Percentiles rank a stretch among this genome's conserved stretches.
Evolutionary conservation across 2,797 vertebrate genomes (phyloP).

Genomic region (Tamandua tetradactyla): DNA sequence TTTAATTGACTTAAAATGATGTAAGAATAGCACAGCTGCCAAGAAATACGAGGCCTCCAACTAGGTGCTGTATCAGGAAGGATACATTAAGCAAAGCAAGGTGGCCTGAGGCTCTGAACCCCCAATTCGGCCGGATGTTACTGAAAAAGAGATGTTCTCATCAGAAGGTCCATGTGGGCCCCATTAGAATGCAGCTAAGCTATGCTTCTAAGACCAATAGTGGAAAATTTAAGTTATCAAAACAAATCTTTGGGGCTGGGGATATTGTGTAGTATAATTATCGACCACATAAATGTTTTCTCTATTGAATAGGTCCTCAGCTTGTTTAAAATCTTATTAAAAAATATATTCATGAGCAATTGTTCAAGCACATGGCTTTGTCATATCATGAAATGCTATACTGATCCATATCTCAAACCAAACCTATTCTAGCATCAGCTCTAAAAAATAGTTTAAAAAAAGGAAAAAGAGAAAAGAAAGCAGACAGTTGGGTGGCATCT

Average conservation of each 20-base stretch:
- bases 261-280: background rate
- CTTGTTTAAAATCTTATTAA: conserved; percentile 2
- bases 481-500: background rate
- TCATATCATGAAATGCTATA: background rate
- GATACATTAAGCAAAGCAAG: background rate
- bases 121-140: background rate
- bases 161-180: background rate
- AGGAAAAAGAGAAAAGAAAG: background rate
- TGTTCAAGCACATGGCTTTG: background rate
- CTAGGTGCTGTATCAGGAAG: background rate
- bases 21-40: conserved; percentile 39
- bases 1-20: conserved; percentile 74
- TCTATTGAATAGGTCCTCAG: background rate
- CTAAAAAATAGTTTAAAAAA: background rate
- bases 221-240: background rate
- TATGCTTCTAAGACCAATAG: background rate
- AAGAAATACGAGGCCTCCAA: conserved; percentile 9
- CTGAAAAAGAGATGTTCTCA: background rate
- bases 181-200: background rate
- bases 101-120: background rate
- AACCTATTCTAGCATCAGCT: background rate
- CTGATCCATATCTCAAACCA: background rate
- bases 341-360: background rate
- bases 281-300: background rate
- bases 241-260: background rate